These are phyloP conservation scores for Pelmatolapia mariae DNA, from an alignment of 2,113 vertebrate species.

Conservation along the genomic window DNA sequence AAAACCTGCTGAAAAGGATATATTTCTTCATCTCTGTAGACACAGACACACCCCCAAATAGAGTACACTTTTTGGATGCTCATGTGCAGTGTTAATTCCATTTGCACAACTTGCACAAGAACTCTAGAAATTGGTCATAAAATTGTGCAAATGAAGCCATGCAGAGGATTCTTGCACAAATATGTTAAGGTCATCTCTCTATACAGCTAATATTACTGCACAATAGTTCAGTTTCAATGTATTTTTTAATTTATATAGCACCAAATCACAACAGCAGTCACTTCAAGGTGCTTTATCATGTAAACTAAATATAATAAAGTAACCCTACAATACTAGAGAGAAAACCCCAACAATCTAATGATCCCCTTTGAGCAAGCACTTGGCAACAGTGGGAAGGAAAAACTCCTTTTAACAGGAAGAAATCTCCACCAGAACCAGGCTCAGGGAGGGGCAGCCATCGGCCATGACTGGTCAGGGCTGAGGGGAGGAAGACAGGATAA, in stretches of 20 bases:
- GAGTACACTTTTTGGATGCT: neutral
- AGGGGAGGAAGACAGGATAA: neutral
- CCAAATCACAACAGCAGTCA: neutral
- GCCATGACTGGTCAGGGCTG: neutral
- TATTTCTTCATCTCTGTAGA: neutral
- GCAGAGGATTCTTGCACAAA: neutral
- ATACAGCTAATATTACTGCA: neutral
- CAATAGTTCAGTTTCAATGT: neutral
- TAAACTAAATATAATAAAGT: neutral
- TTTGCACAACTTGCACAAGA: neutral
- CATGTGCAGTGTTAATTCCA: neutral
- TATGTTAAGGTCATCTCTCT: neutral
- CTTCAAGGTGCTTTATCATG: neutral
- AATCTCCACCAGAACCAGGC: neutral
- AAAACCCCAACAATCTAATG: neutral
- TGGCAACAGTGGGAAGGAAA: neutral
- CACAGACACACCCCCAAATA: accelerated
- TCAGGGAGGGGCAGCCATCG: neutral
- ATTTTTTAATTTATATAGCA: neutral
- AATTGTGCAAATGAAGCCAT: neutral
- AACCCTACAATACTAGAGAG: neutral
- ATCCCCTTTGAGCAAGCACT: neutral
- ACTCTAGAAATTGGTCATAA: neutral
- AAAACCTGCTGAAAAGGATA: neutral
- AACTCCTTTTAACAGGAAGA: neutral